Evolutionary conservation across 2,797 vertebrate genomes (phyloP), one percentile per base, ranked within the genome.

Genomic region (Brachyalestes nurse): DNA sequence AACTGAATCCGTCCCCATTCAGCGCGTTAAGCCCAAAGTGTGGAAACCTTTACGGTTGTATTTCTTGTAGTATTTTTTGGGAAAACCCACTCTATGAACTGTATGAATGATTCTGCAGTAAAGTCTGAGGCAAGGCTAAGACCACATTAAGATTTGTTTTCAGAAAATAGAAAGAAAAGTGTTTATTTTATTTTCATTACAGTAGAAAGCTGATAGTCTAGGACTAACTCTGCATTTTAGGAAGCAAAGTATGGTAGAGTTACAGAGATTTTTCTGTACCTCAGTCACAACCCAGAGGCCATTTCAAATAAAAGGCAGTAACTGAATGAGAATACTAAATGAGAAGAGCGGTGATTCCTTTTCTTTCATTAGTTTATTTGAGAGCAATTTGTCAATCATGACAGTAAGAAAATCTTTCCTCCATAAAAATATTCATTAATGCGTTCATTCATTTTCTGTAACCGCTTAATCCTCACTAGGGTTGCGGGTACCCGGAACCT

Each of bases 11-110:
- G 78, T 57, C 81, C 81, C 83, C 83, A 83, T 80, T 62, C 81
- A 17, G 45, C 19, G 75, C 58, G 81, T 64, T 78, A 78, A 81
- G 70, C 57, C 76, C 73, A 55, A 72, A 42, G 76, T 81, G 82
- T 72, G 77, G 79, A 85, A 77, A 83, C 77, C 79, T 82, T 81
- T 83, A 85, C 81, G 83, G 67, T 81, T 83, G 83, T 67, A 62
- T 85, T 81, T 79, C 80, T 57, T 69, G 16, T 73, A 45, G 49
- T 40, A 16, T 70, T 85, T 73, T 86, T 80, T 75, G 72, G 65
- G 58, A 12, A 64, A 70, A 79, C 55, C 0, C 47, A 62, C 72
- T 72, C 23, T 58, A 53, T 53, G 49, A 72, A 64, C 34, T 69
- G 51, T 21, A 69, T 45, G 58, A 75, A 16, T 72, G 23, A 72